A percentile compares a stretch with the other conserved stretches of the same genome.
Evolutionary conservation across 2,113 vertebrate genomes (phyloP).

Genomic region (Epinephelus lanceolatus): DNA sequence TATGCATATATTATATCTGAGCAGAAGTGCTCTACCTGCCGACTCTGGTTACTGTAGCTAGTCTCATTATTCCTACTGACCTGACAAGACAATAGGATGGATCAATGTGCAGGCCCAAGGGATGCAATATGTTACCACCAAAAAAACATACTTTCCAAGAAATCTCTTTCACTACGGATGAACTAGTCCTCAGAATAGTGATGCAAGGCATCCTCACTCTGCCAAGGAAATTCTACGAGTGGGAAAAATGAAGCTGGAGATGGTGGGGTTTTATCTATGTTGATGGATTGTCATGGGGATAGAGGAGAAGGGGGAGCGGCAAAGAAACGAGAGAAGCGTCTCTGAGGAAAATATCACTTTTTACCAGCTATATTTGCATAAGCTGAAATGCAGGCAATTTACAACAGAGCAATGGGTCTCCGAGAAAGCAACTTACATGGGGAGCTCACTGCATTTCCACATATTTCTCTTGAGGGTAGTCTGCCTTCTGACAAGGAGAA

Average conservation of each 20-base stretch:
- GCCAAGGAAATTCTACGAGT: constrained; percentile 52
- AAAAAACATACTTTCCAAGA: constrained; percentile 42
- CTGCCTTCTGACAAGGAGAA: constrained; percentile 45
- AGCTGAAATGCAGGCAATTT: constrained; percentile 70
- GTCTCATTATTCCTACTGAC: constrained; percentile 56
- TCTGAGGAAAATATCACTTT: constrained; percentile 57
- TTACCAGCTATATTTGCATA: constrained; percentile 70
- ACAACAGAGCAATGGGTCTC: constrained; percentile 54
- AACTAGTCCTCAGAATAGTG: constrained; percentile 41
- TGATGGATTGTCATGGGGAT: constrained; percentile 75
- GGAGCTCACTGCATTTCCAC: constrained; percentile 37
- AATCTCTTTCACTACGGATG: constrained; percentile 31
- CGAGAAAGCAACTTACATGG: constrained; percentile 41
- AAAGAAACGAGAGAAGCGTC: constrained; percentile 29
- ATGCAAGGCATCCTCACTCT: constrained; percentile 45
- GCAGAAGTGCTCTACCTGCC: constrained; percentile 46
- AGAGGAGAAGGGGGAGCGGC: not conserved
- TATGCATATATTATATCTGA: constrained; percentile 49
- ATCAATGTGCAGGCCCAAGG: constrained; percentile 43
- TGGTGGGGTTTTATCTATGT: constrained; percentile 66
- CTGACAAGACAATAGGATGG: constrained; percentile 49
- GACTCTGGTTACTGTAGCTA: constrained; percentile 26
- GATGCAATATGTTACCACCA: constrained; percentile 32
- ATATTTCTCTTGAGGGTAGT: constrained; percentile 46
- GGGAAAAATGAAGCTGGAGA: constrained; percentile 54